Evolutionary conservation across 2,113 vertebrate genomes (phyloP), one percentile per base, ranked within the genome.

Genomic region (Nycticryphes semicollaris): DNA sequence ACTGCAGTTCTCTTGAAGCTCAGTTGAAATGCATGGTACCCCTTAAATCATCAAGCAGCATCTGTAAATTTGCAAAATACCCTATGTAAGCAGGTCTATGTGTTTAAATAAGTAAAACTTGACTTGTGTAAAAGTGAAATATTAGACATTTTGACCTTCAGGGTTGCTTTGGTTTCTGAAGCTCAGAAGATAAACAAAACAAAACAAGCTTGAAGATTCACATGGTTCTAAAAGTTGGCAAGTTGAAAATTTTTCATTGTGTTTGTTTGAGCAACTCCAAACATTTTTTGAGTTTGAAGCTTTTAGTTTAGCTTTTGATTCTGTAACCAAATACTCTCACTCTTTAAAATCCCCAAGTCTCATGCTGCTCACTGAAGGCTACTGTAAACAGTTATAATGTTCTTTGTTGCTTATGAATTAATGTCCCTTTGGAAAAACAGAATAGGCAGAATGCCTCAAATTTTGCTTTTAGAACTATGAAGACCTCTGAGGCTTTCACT

Each of bases 361-460:
- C 80, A 73, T 1, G 4, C 53, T 87, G 56, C 53, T 91, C 28
- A 50, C 81, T 82, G 67, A 91, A 21, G 90, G 80, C 84, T 84
- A 94, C 84, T 92, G 73, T 87, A 97, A 96, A 93, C 80, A 94
- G 60, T 77, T 92, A 39, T 16, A 94, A 84, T 94, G 53, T 64
- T 87, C 80, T 87, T 94, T 94, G 80, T 76, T 90, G 66, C 68
- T 84, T 75, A 51, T 54, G 86, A 89, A 81, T 93, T 93, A 95
- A 84, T n/a, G 80, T 68, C 83, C 56, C 72, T 62, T 33, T 48
- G 60, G 88, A 93, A 92, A 95, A 87, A 45, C 0, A 0, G 64
- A 93, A 78, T 37, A 93, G 35, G 64, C 76, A 89, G 85, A 91
- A 92, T 56, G 76, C 30, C 45, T 90, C 50, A 75, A 84, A 92